These are phyloP conservation scores for Anodontia alba DNA, from an alignment of 2,888 invertebrate species.

Conservation along the genomic window DNA sequence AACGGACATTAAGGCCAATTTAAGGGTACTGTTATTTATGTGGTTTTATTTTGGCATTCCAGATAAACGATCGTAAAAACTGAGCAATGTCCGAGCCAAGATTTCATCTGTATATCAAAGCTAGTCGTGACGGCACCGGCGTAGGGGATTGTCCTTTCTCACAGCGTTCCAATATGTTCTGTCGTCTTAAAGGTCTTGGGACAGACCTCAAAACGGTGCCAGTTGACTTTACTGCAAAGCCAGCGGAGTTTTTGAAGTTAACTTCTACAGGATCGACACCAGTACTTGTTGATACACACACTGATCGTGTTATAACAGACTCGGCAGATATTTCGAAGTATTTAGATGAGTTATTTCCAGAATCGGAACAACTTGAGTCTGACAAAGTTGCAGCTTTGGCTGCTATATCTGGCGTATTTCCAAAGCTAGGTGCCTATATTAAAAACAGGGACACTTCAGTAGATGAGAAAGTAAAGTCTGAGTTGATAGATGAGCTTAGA, in stretches of 20 bases:
- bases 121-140: slow-evolving; percentile 63
- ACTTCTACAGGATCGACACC: slow-evolving; percentile 68
- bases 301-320: slow-evolving; percentile 59
- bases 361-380: neutral
- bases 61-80: no score
- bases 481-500: slow-evolving; percentile 56
- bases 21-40: no score
- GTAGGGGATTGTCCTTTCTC: slow-evolving; percentile 75
- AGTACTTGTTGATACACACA: slow-evolving; percentile 63
- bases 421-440: slow-evolving; percentile 65
- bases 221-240: slow-evolving; percentile 62
- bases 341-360: slow-evolving; percentile 48
- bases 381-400: slow-evolving; percentile 6
- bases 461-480: slow-evolving; percentile 49
- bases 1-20: no score
- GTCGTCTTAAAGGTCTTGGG: slow-evolving; percentile 51
- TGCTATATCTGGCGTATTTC: slow-evolving; percentile 60
- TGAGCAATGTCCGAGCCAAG: slow-evolving; percentile 37
- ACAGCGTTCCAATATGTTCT: slow-evolving; percentile 62
- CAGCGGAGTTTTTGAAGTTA: slow-evolving; percentile 61
- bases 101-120: slow-evolving; percentile 70
- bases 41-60: no score
- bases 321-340: slow-evolving; percentile 68
- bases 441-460: slow-evolving; percentile 64
- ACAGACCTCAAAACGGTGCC: slow-evolving; percentile 50